Base-by-base conservation (phyloP, 1,140 invertebrate species). In the Tetranychus urticae region DNA sequence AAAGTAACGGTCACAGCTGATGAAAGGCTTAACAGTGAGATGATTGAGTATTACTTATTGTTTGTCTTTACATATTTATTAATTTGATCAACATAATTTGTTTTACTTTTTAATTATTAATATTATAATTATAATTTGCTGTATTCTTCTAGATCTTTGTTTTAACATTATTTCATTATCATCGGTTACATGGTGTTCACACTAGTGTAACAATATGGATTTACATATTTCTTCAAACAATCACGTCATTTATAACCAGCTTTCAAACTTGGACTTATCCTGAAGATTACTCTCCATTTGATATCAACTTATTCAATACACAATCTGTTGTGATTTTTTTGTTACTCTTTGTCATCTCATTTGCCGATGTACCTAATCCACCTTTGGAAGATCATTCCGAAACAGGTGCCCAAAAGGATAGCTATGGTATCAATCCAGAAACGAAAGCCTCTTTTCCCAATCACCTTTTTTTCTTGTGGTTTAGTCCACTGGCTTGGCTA, bases 391-490 rank as follows among this genome's bases (percentile, higher is more conserved):
- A 47, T 2, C 46, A 47, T 3, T n/a, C 13, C 23, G 12, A 3
- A 46, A 12, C 46, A n/a, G 23, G 3, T 8, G 7, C 1, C 0
- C 46, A 8, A 14, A 12, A 12, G 13, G 23, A 12, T 2, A n/a
- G 23, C 3, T n/a, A n/a, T 47, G 12, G 46, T 14, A 47, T n/a
- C 7, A 47, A n/a, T 8, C 46, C 46, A 12, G 46, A 47, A 47
- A 47, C 23, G 2, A 3, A 47, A 14, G 78, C 87, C 46, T 89
- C 90, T 31, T 96, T 93, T 71, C 78, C 89, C 23, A 91, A 87
- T 33, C 79, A 81, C 58, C 72, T 97, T 3, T 78, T 84, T 0
- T 97, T 91, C 71, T 80, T 82, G 60, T 98, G 93, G 93, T 93
- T 97, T 71, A 85, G 90, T 71, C 63, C 72, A n/a, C 48, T 64